Evolutionary conservation across 2,797 vertebrate species (phyloP), one percentile per base, ranked within the genome.

Genomic region (Echiichthys vipera): DNA sequence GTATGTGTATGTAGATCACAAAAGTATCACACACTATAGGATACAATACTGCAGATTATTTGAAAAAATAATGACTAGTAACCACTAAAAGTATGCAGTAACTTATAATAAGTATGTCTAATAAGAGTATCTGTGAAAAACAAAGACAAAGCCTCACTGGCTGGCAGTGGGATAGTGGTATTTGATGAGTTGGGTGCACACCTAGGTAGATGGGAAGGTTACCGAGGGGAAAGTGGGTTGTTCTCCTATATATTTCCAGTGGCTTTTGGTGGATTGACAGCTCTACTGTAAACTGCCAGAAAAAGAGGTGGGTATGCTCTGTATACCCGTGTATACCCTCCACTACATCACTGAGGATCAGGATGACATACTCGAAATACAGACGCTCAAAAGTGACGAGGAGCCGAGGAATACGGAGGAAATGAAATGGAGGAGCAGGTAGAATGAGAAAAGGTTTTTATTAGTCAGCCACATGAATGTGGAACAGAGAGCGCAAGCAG

Each of bases 361-460:
- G 13, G 20, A 50, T 29, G 55, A 43, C 20, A 54, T 51, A 59
- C n/a, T 43, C 67, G 24, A 15, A 75, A 12, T 0, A 51, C 2
- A 72, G n/a, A 54, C 17, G 46, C 2, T n/a, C 18, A 47, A 43
- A 74, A 7, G 6, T 24, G 42, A 68, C 29, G 25, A 59, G 58
- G 29, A 45, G 40, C 8, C 71, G 51, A 62, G 5, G 10, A 50
- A 45, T 17, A 2, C 18, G 8, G n/a, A 36, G 15, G 55, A 72
- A 80, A 75, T 67, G 58, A 86, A 74, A 72, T 76, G 57, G 59
- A 78, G 53, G 49, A 85, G 34, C 24, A 46, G 27, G 6, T 5
- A 56, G 22, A 66, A 74, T 68, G 65, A 81, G 62, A 61, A 73
- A 69, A 65, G n/a, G 0, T 53, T 88, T 89, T 91, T 91, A 89